Percentiles rank a stretch among this genome's conserved stretches.
These are phyloP conservation scores for Yasuhikotakia modesta DNA, from an alignment of 2,797 vertebrate species.

Conservation along the genomic window DNA sequence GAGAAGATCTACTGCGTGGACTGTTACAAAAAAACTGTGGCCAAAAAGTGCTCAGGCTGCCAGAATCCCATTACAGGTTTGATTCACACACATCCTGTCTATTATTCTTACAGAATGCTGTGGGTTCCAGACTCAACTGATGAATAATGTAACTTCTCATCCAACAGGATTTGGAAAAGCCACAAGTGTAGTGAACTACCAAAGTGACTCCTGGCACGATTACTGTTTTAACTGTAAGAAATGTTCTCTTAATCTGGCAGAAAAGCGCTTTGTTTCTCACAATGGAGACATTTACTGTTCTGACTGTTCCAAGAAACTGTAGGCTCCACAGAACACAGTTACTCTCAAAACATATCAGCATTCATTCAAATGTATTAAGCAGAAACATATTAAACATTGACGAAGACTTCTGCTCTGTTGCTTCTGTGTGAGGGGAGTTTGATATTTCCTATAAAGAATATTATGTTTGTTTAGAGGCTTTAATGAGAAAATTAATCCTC, in stretches of 20 bases:
- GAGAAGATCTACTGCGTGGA: conserved; percentile 92
- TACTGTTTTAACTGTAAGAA: conserved; percentile 98
- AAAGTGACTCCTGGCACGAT: conserved; percentile 93
- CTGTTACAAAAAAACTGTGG: conserved; percentile 93
- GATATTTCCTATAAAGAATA: conserved; percentile 31
- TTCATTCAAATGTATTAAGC: conserved; percentile 22
- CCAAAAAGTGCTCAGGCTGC: conserved; percentile 93
- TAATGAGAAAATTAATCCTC: conserved; percentile 3
- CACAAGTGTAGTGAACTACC: conserved; percentile 93
- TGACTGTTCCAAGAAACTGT: conserved; percentile 88
- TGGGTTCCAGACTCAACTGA: conserved; percentile 2
- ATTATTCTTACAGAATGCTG: conserved; percentile 4
- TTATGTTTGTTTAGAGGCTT: conserved; percentile 15
- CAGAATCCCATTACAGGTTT: conserved; percentile 94
- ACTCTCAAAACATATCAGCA: conserved; percentile 1
- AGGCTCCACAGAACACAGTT: conserved; percentile 49
- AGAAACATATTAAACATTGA: conserved; percentile 26
- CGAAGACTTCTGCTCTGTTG: conserved; percentile 37
- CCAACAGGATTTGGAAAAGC: conserved; percentile 91
- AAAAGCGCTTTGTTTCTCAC: conserved; percentile 89
- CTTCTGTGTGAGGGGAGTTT: conserved; percentile 27
- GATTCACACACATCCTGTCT: conserved; percentile 42
- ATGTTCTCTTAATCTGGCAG: conserved; percentile 89
- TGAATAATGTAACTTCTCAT: conserved; percentile 4
- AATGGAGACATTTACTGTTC: conserved; percentile 87